These are phyloP conservation scores for Urosaurus nigricauda DNA, from an alignment of 2,797 vertebrate species.

Conservation along the genomic window DNA sequence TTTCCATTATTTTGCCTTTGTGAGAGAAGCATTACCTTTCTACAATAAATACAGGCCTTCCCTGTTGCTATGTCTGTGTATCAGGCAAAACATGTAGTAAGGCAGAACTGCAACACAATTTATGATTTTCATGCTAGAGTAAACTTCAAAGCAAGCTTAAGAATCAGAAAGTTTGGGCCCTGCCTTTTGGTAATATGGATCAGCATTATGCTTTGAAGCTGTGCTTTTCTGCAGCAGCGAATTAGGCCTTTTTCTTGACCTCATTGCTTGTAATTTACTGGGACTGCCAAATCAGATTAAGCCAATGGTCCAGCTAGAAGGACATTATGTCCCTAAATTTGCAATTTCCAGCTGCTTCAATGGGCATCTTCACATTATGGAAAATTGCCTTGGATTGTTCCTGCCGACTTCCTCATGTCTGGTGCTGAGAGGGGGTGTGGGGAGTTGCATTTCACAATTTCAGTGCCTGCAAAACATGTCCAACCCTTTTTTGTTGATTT, in stretches of 20 bases:
- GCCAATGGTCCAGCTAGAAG: not conserved
- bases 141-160: constrained; percentile 43
- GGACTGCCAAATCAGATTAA: constrained; percentile 44
- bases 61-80: not conserved
- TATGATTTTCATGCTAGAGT: constrained; percentile 27
- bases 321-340: constrained; percentile 40
- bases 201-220: not conserved
- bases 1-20: not conserved
- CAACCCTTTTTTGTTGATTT: not conserved
- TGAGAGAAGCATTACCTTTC: constrained; percentile 20
- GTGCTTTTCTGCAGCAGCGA: constrained; percentile 4
- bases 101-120: constrained; percentile 27
- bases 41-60: not conserved
- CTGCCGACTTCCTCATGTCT: not conserved
- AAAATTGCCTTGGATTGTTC: not conserved
- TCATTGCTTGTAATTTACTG: constrained; percentile 24
- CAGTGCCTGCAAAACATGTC: not conserved
- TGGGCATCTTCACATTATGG: not conserved
- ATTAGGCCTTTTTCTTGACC: constrained; percentile 27
- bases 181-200: constrained; percentile 10
- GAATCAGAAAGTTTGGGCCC: constrained; percentile 8
- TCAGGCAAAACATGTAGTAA: constrained; percentile 40
- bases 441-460: not conserved
- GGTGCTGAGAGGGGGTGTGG: not conserved
- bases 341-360: constrained; percentile 10